Evolutionary conservation across 2,888 invertebrate species (phyloP), one percentile per base, ranked within the genome.

Genomic region (Brachyopa scutellaris): DNA sequence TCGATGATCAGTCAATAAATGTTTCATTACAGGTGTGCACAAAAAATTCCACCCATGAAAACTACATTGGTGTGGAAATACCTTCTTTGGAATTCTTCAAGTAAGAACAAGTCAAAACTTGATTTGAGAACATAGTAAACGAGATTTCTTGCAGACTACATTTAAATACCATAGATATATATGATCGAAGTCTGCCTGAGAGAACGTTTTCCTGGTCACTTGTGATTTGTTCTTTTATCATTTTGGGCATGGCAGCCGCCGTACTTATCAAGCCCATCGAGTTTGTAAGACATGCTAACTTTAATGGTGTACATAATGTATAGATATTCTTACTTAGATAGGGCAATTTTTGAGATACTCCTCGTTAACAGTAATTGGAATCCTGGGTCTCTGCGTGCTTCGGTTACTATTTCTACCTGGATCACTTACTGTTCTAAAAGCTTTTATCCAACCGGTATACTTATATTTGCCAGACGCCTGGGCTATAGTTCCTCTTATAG

Each of bases 271-370:
- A 59, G n/a, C 45, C 70, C 0, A 45, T 53, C 7, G 70, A 64
- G 33, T 26, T 15, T 19, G 80, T 70, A 40, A 62, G 67, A 2
- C 2, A 9, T 17, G 7, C n/a, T n/a, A n/a, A n/a, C n/a, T n/a
- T n/a, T n/a, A n/a, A n/a, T n/a, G n/a, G n/a, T n/a, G n/a, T n/a
- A n/a, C n/a, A n/a, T n/a, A n/a, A n/a, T n/a, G n/a, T n/a, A n/a
- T n/a, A n/a, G 5, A 0, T 29, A 13, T 13, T 47, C 5, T 49
- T 55, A 1, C 42, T n/a, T n/a, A 89, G 89, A 88, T 89, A 69
- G 90, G 89, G 7, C 88, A 87, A 55, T 64, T 86, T 2, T 49
- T 89, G n/a, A 88, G 89, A 2, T 89, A 88, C 55, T 79, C 85
- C 2, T 87, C 86, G 17, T 70, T 88, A 1, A 9, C 87, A 1